Base-by-base conservation (phyloP, 2,797 vertebrate species). In the Paguma larvata region DNA sequence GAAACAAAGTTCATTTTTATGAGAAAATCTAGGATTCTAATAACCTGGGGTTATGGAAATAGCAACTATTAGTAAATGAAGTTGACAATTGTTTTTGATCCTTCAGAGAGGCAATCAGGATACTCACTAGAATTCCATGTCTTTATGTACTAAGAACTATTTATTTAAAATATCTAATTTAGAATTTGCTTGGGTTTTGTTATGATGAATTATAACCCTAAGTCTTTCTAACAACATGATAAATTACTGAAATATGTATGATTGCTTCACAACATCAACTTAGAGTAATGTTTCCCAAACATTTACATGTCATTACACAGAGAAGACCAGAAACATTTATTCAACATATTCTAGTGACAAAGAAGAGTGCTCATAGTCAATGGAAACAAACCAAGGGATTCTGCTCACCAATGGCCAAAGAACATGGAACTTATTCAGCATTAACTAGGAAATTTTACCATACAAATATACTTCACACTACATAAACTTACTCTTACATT, bases 231-330 rank as follows among this genome's bases (percentile, higher is more conserved):
- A 89, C 73, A 97, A 77, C 25, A 87, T 97, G 89, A 97, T 85
- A 41, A n/a, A 96, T 97, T 97, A 95, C 67, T 98, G 65, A 97
- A 97, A 96, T 38, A 85, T 72, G 75, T 94, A 65, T 96, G 68
- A 79, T 44, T 93, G 11, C n/a, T 87, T 91, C 18, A 86, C 4
- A 30, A 3, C 32, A 68, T 94, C 32, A 79, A 9, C 32, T 86
- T 68, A 88, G n/a, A 85, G 16, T 23, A 92, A 15, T 38, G 14
- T 38, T 94, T 94, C 12, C 80, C 13, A 21, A 73, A 44, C 0
- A 56, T 67, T 53, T 8, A 83, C 19, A 9, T 92, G 41, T 23
- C 11, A 67, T 63, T 15, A 30, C 2, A 51, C 21, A 23, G 1
- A 21, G 7, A 78, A 38, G 38, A 72, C 1, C 51, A 30, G 30